A percentile compares a stretch with the other conserved stretches of the same genome.
Evolutionary conservation across 1,140 invertebrate genomes (phyloP).

Genomic region (Drosophila quadrilineata): DNA sequence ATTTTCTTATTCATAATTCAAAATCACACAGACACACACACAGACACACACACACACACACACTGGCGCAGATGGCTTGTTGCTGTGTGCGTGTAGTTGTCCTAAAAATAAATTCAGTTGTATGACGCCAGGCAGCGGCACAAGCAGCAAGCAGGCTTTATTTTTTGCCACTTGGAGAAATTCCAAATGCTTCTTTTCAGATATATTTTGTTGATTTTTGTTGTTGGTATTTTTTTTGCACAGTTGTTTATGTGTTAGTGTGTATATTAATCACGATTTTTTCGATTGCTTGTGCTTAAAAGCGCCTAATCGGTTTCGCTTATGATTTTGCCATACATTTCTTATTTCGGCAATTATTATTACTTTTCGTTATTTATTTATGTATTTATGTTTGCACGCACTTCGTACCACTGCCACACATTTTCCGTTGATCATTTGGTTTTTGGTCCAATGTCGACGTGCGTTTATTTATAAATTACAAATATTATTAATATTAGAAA

Average conservation of each 20-base stretch:
- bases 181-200: constrained; percentile 55
- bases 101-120: constrained; percentile 75
- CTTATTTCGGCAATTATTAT: constrained; percentile 25
- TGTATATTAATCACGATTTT: constrained; percentile 28
- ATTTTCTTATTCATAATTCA: constrained; percentile 59
- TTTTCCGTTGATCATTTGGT: neutral
- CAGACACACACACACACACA: constrained; percentile 13
- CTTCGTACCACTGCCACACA: constrained; percentile 21
- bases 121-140: constrained; percentile 55
- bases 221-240: constrained; percentile 22
- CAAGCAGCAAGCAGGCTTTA: neutral
- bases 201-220: constrained; percentile 6
- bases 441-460: constrained; percentile 36
- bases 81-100: constrained; percentile 58
- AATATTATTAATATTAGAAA: constrained; percentile 8
- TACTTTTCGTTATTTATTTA: too few relatives aligned
- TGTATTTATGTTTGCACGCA: constrained; percentile 31
- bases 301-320: constrained; percentile 26
- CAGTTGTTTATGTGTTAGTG: constrained; percentile 13
- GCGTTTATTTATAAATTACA: constrained; percentile 36
- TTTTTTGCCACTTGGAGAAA: constrained; percentile 67
- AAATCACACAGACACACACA: constrained; percentile 8
- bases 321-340: constrained; percentile 40
- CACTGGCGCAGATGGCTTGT: constrained; percentile 11
- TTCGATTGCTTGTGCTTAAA: constrained; percentile 29